Conservation (phyloP, 2,888 invertebrate genomes). For the Drosophila neotestacea region DNA sequence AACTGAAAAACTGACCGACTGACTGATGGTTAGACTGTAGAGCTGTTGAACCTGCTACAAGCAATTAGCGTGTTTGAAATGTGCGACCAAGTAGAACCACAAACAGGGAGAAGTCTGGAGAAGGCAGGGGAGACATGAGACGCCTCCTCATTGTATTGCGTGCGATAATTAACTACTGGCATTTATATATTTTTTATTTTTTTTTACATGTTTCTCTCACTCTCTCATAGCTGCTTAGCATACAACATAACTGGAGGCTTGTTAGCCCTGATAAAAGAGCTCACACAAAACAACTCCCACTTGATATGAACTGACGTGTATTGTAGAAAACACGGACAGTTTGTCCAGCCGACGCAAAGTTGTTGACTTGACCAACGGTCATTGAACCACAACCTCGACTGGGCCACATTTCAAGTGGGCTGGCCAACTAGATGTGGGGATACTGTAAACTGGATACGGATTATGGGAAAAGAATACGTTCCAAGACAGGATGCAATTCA, state of each 20-base stretch:
- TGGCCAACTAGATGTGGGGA: constrained; percentile 12
- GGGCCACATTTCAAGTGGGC: constrained; percentile 36
- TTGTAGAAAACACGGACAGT: constrained; percentile 46
- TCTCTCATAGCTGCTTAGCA: constrained; percentile 66
- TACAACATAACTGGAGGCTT: constrained; percentile 73
- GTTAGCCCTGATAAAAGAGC: constrained; percentile 67
- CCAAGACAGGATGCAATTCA: constrained; percentile 27
- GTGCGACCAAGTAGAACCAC: constrained; percentile 44
- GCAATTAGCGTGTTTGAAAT: constrained; percentile 61
- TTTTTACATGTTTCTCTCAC: constrained; percentile 20
- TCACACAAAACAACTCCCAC: constrained; percentile 40
- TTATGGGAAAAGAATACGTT: constrained; percentile 2
- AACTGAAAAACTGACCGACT: constrained; percentile 29
- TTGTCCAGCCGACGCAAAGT: constrained; percentile 44
- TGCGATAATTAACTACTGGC: constrained; percentile 74
- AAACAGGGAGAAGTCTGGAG: not conserved
- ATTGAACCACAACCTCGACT: constrained; percentile 41
- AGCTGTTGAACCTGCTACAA: constrained; percentile 34
- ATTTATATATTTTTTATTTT: constrained; percentile 11
- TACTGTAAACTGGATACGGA: constrained; percentile 12
- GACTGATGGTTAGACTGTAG: constrained; percentile 19
- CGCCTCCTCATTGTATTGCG: constrained; percentile 61
- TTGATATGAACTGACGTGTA: constrained; percentile 56
- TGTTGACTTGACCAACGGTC: constrained; percentile 64
- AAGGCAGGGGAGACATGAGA: constrained; percentile 14